Base-by-base conservation (phyloP, 2,888 invertebrate species). In the Drosophila meridiana region DNA sequence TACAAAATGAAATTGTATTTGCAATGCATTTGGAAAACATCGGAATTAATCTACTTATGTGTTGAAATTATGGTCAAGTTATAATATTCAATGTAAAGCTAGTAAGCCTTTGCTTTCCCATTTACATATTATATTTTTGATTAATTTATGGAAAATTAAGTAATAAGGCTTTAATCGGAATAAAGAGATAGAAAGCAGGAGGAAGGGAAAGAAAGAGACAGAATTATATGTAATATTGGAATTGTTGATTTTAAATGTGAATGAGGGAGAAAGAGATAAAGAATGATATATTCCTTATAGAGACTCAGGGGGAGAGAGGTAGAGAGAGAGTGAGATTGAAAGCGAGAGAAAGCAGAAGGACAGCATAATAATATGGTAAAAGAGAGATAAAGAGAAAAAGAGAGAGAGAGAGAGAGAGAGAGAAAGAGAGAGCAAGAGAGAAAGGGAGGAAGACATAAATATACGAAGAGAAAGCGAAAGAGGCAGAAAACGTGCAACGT, bases 1-100 rank as follows among this genome's bases (percentile, higher is more conserved):
- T 2, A 8, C 0, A 9, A 30, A 48, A 59, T 38, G 26, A 13
- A 59, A 47, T 47, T 34, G 42, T 26, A 43, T 43, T 57, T 43
- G 20, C 57, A 32, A 20, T 43, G 43, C 34, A 43, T 57, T 45
- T 36, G 11, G 11, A 30, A 56, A 32, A 11, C 30, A 42, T 11
- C 14, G 32, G 43, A 42, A 32, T 30, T 43, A 57, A 43, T 43
- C 57, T 43, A 43, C 43, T 43, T 43, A 32, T 34, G 11, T 42
- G 20, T 34, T 34, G 26, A 43, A 43, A 57, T 57, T 55, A 40
- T 55, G 28, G 40, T n/a, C 28, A 55, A 14, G 40, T 3, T 36
- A 28, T 55, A 40, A 40, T 40, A 26, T 40, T 14, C 38, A 28
- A 28, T 40, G 55, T 55, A 28, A 40, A 40, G 40, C 40, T 40